phyloP scores from a whole-genome alignment of 2,888 invertebrate species.

The Diachrysia chrysitis region DNA sequence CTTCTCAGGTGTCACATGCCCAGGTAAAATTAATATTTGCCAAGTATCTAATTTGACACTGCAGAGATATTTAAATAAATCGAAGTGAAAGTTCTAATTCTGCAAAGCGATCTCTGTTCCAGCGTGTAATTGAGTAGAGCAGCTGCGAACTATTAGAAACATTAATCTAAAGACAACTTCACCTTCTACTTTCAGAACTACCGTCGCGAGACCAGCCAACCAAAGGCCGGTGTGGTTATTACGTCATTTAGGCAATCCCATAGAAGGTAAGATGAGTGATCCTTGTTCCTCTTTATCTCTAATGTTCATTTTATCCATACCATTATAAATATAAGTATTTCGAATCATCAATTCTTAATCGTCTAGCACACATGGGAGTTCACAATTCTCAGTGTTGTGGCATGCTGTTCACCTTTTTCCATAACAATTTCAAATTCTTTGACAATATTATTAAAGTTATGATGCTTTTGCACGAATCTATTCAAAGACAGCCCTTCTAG shows the following conservation, averaged over 20 bases:
- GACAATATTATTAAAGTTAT: slow-evolving; percentile 52
- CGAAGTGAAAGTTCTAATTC: too few relatives aligned
- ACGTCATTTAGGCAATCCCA: slow-evolving; percentile 96
- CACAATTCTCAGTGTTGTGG: slow-evolving; percentile 79
- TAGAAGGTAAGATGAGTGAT: slow-evolving; percentile 90
- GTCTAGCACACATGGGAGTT: slow-evolving; percentile 71
- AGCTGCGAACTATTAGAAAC: too few relatives aligned
- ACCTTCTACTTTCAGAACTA: slow-evolving; percentile 73
- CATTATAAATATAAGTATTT: slow-evolving; percentile 24
- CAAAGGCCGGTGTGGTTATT: slow-evolving; percentile 96
- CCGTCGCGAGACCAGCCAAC: slow-evolving; percentile 85
- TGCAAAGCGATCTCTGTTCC: too few relatives aligned
- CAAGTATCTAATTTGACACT: background rate
- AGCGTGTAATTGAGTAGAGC: background rate
- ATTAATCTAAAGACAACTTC: background rate
- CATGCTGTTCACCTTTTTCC: slow-evolving; percentile 70
- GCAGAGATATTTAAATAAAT: too few relatives aligned
- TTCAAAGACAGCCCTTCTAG: slow-evolving; percentile 42
- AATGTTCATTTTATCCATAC: slow-evolving; percentile 52
- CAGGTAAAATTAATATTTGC: slow-evolving; percentile 67
- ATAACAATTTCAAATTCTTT: slow-evolving; percentile 52
- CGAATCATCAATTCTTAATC: slow-evolving; percentile 52
- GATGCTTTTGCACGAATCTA: slow-evolving; percentile 74
- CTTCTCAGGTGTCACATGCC: slow-evolving; percentile 82
- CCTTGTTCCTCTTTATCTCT: slow-evolving; percentile 1